Evolutionary conservation across 2,797 vertebrate genomes (phyloP), one percentile per base, ranked within the genome.

Genomic region (Xenentodon cancila): DNA sequence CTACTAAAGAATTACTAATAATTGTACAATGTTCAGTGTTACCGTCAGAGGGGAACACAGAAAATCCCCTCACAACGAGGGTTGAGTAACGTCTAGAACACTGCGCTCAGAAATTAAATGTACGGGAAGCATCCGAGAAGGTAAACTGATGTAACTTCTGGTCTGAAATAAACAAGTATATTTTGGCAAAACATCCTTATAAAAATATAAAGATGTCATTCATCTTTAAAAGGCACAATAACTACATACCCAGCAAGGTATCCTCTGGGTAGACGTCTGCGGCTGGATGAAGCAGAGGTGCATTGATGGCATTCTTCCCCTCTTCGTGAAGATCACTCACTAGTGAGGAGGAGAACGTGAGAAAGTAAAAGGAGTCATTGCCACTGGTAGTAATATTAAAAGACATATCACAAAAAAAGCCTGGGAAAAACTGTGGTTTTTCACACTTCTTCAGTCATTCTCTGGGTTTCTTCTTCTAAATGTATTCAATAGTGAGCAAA

Each of bases 241-340:
- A 49, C 32, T 56, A 19, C 11, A 17, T 95, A 99, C 97, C 97
- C 43, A 99, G 81, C 8, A 96, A 81, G 0, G 94, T 93, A 80
- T 99, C 97, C 80, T 98, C 96, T 0, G 96, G 96, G 56, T 97
- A 95, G 66, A 98, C 81, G 46, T 96, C 95, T 1, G 86, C 88
- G 0, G 80, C 68, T 2, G 92, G 73, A 0, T 95, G 94, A 25
- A 95, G 93, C 94, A 98, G 91, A 0, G 98, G 95, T 1, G 93
- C 90, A 32, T 97, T 96, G 93, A 99, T 98, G 73, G 97, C 97
- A 77, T 96, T 95, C 84, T 95, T 97, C 21, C 97, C 97, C 73
- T 98, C 97, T 81, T 97, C 96, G 34, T 97, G 97, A 70, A 99
- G 94, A 89, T 98, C 96, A 49, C 90, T 97, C 95, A 96, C 98